Conservation (phyloP, 2,888 invertebrate genomes). For the Leucoptera coffeella region DNA sequence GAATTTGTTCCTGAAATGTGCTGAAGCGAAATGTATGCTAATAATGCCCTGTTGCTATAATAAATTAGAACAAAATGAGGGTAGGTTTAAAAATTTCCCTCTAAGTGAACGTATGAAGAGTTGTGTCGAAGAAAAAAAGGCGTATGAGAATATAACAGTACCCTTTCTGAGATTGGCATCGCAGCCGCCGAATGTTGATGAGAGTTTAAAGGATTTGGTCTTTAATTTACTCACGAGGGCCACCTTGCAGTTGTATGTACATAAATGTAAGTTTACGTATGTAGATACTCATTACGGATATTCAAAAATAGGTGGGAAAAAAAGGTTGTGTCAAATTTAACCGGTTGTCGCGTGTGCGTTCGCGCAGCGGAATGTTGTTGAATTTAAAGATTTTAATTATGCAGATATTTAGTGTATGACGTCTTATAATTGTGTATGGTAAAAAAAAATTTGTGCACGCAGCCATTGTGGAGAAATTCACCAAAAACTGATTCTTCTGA, state of each 20-base stretch:
- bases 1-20: conserved; percentile 56
- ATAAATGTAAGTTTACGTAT: conserved; percentile 34
- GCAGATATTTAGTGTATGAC: too few relatives aligned
- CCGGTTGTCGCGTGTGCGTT: too few relatives aligned
- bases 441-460: too few relatives aligned
- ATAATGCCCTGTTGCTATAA: conserved; percentile 83
- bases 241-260: conserved; percentile 55
- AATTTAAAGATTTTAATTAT: too few relatives aligned
- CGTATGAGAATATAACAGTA: conserved; percentile 39
- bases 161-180: conserved; percentile 69
- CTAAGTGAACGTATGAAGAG: conserved; percentile 44
- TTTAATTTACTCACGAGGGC: conserved; percentile 57
- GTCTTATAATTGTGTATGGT: too few relatives aligned
- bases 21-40: conserved; percentile 48
- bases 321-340: too few relatives aligned
- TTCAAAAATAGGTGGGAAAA: too few relatives aligned
- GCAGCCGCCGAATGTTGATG: conserved; percentile 56
- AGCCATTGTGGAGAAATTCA: too few relatives aligned
- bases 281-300: too few relatives aligned
- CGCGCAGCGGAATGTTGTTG: too few relatives aligned
- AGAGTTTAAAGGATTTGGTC: conserved; percentile 35
- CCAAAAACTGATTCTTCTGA: too few relatives aligned
- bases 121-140: conserved; percentile 18
- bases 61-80: conserved; percentile 34
- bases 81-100: conserved; percentile 61